phyloP scores from a whole-genome alignment of 2,113 vertebrate genomes.

The Cichladusa arquata region DNA sequence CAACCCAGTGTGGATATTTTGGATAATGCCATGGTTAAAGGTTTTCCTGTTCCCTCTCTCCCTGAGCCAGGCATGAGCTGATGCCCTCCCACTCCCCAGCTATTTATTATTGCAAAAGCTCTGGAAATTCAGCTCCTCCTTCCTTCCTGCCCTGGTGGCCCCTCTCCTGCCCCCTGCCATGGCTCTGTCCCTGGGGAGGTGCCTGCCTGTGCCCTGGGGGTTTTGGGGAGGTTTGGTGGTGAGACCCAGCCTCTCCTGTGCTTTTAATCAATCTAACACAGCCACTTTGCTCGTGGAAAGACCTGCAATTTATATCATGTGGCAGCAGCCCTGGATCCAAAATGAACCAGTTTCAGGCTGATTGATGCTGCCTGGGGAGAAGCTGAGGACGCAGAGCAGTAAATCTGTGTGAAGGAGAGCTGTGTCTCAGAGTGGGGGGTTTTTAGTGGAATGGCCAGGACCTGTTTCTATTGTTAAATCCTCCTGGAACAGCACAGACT shows the following conservation, averaged over 20 bases:
- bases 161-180: neutral
- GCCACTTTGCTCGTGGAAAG: neutral
- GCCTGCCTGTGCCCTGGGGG: neutral
- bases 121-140: neutral
- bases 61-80: neutral
- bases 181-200: neutral
- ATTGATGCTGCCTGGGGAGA: neutral
- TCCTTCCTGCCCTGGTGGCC: neutral
- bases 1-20: neutral
- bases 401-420: neutral
- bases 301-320: neutral
- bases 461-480: neutral
- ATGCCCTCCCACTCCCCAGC: neutral
- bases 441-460: neutral
- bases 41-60: neutral
- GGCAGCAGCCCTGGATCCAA: neutral
- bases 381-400: neutral
- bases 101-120: neutral
- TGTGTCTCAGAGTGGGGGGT: neutral
- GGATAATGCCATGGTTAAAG: neutral
- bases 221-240: neutral
- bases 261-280: neutral
- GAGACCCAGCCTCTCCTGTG: fast-evolving
- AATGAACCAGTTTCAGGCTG: neutral
- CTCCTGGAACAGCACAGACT: fast-evolving